Evolutionary conservation across 2,113 vertebrate genomes (phyloP).

Genomic region (Ascaphus truei): DNA sequence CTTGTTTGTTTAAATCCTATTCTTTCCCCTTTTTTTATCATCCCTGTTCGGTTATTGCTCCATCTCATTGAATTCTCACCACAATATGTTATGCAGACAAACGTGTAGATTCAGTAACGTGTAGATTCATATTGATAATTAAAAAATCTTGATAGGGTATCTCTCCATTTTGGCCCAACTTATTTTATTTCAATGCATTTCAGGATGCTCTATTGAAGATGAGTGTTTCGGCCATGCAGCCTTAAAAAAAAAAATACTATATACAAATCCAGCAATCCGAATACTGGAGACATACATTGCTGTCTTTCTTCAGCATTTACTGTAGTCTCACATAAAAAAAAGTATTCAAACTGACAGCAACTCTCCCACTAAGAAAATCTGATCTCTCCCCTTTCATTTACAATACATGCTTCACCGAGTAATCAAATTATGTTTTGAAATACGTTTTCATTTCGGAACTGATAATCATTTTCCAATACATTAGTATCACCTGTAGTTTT

Average conservation of each 20-base stretch:
- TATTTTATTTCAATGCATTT: background rate
- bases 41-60: background rate
- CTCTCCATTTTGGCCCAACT: background rate
- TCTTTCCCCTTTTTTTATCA: background rate
- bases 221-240: background rate
- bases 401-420: slow-evolving; percentile 31
- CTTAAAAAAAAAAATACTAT: no score
- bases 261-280: background rate
- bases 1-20: background rate
- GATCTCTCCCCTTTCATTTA: slow-evolving; percentile 37
- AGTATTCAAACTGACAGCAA: slow-evolving; percentile 22
- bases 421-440: slow-evolving; percentile 39
- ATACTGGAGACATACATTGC: background rate
- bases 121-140: background rate
- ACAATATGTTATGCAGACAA: background rate
- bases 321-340: slow-evolving; percentile 22
- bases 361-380: slow-evolving; percentile 27
- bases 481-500: slow-evolving; percentile 11
- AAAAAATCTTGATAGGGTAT: background rate
- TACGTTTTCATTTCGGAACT: no score
- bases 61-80: background rate
- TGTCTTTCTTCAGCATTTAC: slow-evolving; percentile 14
- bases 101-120: background rate
- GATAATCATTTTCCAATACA: slow-evolving; percentile 3
- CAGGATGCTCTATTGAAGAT: background rate